Evolutionary conservation across 2,888 invertebrate genomes (phyloP).

Genomic region (Lacanobia oleracea): DNA sequence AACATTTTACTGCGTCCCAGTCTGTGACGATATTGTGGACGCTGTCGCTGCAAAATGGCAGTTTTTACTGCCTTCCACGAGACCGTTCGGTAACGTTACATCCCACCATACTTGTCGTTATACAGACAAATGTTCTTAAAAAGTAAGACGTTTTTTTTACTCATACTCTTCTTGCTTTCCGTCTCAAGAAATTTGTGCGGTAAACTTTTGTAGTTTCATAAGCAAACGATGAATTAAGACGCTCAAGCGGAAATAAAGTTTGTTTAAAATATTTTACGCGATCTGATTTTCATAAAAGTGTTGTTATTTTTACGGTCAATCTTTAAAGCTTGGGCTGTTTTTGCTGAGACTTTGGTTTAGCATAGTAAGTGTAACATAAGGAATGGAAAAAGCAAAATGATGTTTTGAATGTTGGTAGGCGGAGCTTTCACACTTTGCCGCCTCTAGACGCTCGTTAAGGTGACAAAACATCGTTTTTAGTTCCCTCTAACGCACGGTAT

Average conservation of each 20-base stretch:
- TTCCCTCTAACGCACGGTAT: slow-evolving; percentile 75
- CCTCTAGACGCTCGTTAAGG: slow-evolving; percentile 77
- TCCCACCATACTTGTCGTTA: slow-evolving; percentile 70
- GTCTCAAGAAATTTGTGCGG: slow-evolving; percentile 30
- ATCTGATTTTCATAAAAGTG: slow-evolving; percentile 24
- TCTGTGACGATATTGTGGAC: slow-evolving; percentile 88
- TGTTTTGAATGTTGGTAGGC: slow-evolving; percentile 71
- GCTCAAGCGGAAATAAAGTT: slow-evolving; percentile 13
- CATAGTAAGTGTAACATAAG: slow-evolving; percentile 47
- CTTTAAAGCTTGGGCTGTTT: slow-evolving; percentile 4
- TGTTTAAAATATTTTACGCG: slow-evolving; percentile 28
- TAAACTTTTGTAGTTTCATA: slow-evolving; percentile 28
- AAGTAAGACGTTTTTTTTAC: slow-evolving; percentile 49
- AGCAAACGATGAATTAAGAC: slow-evolving; percentile 17
- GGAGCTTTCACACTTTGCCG: slow-evolving; percentile 69
- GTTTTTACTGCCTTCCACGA: slow-evolving; percentile 86
- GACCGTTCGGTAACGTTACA: slow-evolving; percentile 78
- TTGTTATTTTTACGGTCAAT: slow-evolving; percentile 28
- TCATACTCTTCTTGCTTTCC: slow-evolving; percentile 23
- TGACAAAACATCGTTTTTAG: slow-evolving; percentile 77
- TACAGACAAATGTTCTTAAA: slow-evolving; percentile 61
- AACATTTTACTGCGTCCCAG: slow-evolving; percentile 89
- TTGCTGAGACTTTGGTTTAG: slow-evolving; percentile 14
- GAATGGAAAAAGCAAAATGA: slow-evolving; percentile 71
- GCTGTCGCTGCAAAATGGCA: slow-evolving; percentile 86